Base-by-base conservation (phyloP, 2,888 invertebrate genomes). In the Bhutanitis thaidina region DNA sequence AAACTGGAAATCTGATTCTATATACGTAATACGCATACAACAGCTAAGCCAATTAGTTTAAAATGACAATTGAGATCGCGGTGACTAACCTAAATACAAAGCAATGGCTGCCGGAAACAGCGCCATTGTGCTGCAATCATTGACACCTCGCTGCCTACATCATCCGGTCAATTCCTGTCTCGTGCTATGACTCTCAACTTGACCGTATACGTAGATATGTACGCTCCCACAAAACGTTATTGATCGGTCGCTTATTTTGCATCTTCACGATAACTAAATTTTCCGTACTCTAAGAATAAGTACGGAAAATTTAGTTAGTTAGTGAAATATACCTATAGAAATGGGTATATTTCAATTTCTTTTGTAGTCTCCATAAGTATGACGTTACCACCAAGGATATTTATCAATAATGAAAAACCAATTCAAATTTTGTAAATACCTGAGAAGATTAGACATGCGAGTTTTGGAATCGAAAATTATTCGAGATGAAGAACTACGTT, bases 81-180 rank as follows among this genome's bases (percentile, higher is more conserved):
- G 87, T 87, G 87, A 86, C 79, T 87, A 88, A 87, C 88, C 87
- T 81, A 87, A 84, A 88, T 87, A 86, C 87, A 87, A 88, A 87
- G 81, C 75, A 71, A 71, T 75, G 76, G 69, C 68, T 67, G 65
- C 74, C 88, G 88, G 88, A 88, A 86, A 77, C 75, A 63, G 69
- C 72, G 76, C 88, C 74, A 88, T 88, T 87, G 88, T 88, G 77
- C 79, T 65, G 80, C 85, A 86, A 87, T 85, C 86, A 84, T 88
- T 87, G 87, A 87, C 88, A 89, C 88, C 84, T 88, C 79, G 71
- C 67, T 75, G 73, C 67, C 69, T 67, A 66, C 72, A 80, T 77
- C 87, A 81, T 83, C 83, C 82, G 82, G 86, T 77, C 77, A 75
- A 75, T 76, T 81, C 80, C 80, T 75, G 79, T 73, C 75, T 69